Evolutionary conservation across 2,113 vertebrate genomes (phyloP).

Genomic region (Prunella himalayana): DNA sequence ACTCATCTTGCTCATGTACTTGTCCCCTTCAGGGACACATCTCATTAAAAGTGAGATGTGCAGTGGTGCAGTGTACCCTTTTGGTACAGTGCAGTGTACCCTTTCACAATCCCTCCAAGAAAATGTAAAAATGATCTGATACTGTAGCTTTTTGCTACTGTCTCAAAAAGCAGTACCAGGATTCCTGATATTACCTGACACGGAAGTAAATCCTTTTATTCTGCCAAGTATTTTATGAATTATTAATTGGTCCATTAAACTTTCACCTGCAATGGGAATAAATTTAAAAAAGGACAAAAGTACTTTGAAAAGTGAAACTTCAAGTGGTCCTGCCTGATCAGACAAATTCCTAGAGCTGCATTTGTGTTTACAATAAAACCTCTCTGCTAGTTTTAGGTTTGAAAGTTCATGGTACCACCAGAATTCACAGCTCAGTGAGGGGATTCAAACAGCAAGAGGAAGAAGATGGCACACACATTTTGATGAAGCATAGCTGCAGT

Average conservation of each 20-base stretch:
- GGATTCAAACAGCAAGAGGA: background rate
- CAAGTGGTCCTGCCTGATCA: background rate
- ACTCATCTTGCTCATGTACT: background rate
- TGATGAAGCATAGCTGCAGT: background rate
- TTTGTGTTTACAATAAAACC: background rate
- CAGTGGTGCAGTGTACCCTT: too few relatives aligned
- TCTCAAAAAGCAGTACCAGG: background rate
- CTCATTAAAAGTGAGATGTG: conserved; percentile 40
- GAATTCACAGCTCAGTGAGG: background rate
- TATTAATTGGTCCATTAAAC: conserved; percentile 42
- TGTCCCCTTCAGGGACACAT: background rate
- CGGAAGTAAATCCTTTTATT: conserved; percentile 14
- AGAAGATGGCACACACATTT: background rate
- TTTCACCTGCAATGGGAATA: background rate
- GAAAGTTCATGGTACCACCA: background rate
- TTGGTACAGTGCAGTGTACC: background rate
- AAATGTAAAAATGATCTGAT: conserved; percentile 9
- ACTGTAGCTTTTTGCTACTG: background rate
- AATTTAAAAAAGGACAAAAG: background rate
- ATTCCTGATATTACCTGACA: conserved; percentile 18
- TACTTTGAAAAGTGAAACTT: background rate
- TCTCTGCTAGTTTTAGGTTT: background rate
- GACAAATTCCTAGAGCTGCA: background rate
- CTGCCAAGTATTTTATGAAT: conserved; percentile 33
- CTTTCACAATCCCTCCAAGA: conserved; percentile 8